phyloP scores from a whole-genome alignment of 2,113 vertebrate genomes.

The Mystacornis crossleyi region DNA sequence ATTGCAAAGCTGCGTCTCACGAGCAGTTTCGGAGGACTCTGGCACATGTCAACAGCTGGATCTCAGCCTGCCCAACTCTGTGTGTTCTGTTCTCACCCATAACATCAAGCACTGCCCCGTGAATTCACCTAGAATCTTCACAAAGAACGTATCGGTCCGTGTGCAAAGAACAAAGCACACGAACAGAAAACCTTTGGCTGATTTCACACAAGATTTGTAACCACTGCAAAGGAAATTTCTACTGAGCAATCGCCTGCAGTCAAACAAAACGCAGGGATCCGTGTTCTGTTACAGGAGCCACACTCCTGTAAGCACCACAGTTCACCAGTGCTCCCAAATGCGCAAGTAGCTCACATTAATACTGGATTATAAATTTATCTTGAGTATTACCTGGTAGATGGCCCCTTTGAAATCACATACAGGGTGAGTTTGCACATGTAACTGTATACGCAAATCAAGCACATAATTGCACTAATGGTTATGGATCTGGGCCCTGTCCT shows the following conservation, averaged over 20 bases:
- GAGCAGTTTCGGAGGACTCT: not conserved
- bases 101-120: not conserved
- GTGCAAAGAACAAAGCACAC: not conserved
- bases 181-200: not conserved
- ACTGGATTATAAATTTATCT: not conserved
- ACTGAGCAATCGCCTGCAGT: not conserved
- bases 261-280: not conserved
- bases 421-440: not conserved
- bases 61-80: not conserved
- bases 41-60: not conserved
- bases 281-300: not conserved
- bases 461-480: not conserved
- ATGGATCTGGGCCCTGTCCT: not conserved
- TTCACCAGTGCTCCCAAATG: not conserved
- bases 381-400: not conserved
- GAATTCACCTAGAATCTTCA: not conserved
- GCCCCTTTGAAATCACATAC: not conserved
- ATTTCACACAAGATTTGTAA: not conserved
- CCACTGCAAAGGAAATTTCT: not conserved
- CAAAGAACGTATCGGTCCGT: accelerated
- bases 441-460: conserved; percentile 1
- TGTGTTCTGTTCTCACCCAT: not conserved
- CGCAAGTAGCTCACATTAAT: not conserved
- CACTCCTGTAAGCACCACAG: not conserved
- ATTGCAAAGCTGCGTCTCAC: not conserved